phyloP scores from a whole-genome alignment of 1,140 invertebrate genomes.

The Drosophila nikananu region DNA sequence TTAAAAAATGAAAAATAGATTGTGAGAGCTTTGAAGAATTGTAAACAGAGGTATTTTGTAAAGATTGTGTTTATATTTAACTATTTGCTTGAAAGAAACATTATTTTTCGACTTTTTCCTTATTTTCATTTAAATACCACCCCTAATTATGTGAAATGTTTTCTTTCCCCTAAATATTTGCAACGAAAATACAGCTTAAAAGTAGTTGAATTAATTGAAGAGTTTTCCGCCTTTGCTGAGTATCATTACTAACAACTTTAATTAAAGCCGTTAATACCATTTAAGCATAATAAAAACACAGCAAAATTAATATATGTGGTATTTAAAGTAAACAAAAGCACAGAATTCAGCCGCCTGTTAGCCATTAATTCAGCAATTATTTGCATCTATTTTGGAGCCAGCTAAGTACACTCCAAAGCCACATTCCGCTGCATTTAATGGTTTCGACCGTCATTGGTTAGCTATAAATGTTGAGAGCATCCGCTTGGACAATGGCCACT shows the following conservation, averaged over 20 bases:
- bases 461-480: slow-evolving; percentile 36
- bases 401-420: slow-evolving; percentile 15
- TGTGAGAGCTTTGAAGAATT: not conserved
- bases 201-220: not conserved
- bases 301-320: slow-evolving; percentile 9
- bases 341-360: not conserved
- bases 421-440: slow-evolving; percentile 36
- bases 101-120: not conserved
- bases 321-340: not conserved
- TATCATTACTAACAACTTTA: not conserved
- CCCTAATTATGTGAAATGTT: not conserved
- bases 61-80: no score
- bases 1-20: not conserved
- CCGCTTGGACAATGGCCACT: slow-evolving; percentile 39
- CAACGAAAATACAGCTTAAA: not conserved
- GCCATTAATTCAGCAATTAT: slow-evolving; percentile 20
- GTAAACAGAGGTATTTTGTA: no score
- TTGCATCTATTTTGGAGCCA: slow-evolving; percentile 5
- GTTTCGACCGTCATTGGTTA: slow-evolving; percentile 28
- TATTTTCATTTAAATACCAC: not conserved
- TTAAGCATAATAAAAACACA: slow-evolving; percentile 8
- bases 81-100: not conserved
- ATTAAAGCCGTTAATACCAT: not conserved
- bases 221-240: no score
- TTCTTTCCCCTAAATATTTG: not conserved